Evolutionary conservation across 2,888 invertebrate genomes (phyloP).

Genomic region (Fissipunctia ypsillon): DNA sequence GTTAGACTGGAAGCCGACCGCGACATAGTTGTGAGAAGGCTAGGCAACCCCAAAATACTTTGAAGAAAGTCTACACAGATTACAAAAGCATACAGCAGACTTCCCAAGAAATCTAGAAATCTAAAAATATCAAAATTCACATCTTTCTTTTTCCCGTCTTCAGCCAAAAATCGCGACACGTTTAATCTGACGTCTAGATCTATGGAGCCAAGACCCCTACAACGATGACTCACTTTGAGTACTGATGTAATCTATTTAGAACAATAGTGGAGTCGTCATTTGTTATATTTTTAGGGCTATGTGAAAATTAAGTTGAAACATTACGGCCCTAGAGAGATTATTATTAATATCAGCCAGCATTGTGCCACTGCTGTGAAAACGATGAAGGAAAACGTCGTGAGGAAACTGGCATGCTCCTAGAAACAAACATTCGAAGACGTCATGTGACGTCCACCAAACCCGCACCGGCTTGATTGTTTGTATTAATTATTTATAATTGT

Average conservation of each 20-base stretch:
- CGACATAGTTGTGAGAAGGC: not conserved
- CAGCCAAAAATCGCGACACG: constrained; percentile 33
- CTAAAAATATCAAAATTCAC: not conserved
- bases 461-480: no score
- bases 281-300: not conserved
- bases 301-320: no score
- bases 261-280: constrained; percentile 30
- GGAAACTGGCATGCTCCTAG: no score
- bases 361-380: not conserved
- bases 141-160: constrained; percentile 29
- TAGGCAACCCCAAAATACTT: not conserved
- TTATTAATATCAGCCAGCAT: not conserved
- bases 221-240: constrained; percentile 35
- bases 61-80: not conserved
- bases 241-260: constrained; percentile 50
- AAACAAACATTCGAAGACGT: not conserved
- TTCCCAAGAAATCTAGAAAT: constrained; percentile 19
- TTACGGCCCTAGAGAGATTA: not conserved
- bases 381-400: not conserved
- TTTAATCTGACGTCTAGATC: constrained; percentile 52
- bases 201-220: constrained; percentile 36
- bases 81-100: not conserved
- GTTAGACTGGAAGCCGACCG: not conserved
- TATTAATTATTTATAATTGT: no score
- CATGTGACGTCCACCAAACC: not conserved